Evolutionary conservation across 2,888 invertebrate genomes (phyloP), one percentile per base, ranked within the genome.

Genomic region (Troides helena): DNA sequence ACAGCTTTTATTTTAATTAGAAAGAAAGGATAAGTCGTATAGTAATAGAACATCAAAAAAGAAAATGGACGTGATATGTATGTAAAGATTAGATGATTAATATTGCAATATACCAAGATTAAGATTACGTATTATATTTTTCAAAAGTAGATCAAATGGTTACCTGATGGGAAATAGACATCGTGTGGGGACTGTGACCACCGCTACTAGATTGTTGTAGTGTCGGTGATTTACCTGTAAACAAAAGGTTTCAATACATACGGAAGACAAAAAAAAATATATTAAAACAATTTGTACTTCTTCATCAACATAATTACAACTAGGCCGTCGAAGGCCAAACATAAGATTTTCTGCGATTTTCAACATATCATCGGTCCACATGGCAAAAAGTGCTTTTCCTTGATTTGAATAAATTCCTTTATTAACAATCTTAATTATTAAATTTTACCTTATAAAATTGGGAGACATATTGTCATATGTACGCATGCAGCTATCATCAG

Each of bases 131-230:
- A 14, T 53, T 53, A 56, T 56, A 21, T 23, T 14, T 3, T 58
- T 23, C 3, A 56, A 57, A 10, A 10, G 17, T 17, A 64, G 12
- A 36, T 56, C 12, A 56, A 39, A 60, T 14, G 56, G 70, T 81
- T 89, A 92, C 92, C 92, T 92, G 91, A 67, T 90, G 90, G 0
- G 88, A 78, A 65, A 88, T 84, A n/a, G 82, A 81, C 72, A 81
- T 76, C 1, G 87, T 74, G 56, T 91, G 90, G 0, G 92, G 90
- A 57, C 89, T 90, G 75, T 92, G 90, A 0, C 86, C 85, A 0
- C 90, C 89, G 74, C 89, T 89, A 75, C 81, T 81, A 0, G 88
- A 81, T 21, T 81, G 79, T 57, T 86, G 87, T 73, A 86, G 80
- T 0, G 92, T 91, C 0, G 92, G 92, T 0, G 92, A 92, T 83